phyloP scores from a whole-genome alignment of 2,888 invertebrate genomes.

The Andrena minutula region DNA sequence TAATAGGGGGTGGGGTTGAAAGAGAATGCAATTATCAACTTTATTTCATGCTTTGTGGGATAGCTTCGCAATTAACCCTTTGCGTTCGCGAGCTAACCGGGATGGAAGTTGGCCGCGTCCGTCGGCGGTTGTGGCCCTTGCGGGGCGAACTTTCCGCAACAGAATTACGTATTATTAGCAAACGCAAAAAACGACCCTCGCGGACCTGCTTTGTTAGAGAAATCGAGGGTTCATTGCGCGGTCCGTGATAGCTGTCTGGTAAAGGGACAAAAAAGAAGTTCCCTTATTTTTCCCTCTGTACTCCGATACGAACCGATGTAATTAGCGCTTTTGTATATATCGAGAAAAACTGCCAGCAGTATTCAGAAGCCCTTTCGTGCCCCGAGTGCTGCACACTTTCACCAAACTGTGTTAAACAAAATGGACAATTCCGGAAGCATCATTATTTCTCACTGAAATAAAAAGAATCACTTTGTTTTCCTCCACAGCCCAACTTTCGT shows the following conservation, averaged over 20 bases:
- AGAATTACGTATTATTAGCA: conserved; percentile 41
- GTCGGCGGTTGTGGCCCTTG: conserved; percentile 21
- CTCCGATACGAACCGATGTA: neutral
- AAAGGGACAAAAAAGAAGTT: neutral
- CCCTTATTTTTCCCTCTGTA: neutral
- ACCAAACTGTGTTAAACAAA: no score
- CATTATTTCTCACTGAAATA: no score
- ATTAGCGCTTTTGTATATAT: neutral
- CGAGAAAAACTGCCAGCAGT: neutral
- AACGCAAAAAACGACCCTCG: neutral
- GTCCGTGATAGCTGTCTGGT: neutral
- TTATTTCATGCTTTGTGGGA: conserved; percentile 53
- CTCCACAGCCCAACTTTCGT: no score
- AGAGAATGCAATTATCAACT: conserved; percentile 62
- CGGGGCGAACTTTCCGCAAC: conserved; percentile 25
- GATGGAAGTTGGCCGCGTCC: conserved; percentile 38
- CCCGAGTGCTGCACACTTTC: no score
- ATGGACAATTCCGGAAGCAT: no score
- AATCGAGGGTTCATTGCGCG: conserved; percentile 29
- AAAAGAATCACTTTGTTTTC: no score
- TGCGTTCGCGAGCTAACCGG: conserved; percentile 33
- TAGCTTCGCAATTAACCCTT: conserved; percentile 57
- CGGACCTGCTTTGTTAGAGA: conserved; percentile 23
- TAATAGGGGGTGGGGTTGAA: conserved; percentile 10
- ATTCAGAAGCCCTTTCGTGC: neutral